Base-by-base conservation (phyloP, 1,140 invertebrate genomes). In the Philaenus spumarius region DNA sequence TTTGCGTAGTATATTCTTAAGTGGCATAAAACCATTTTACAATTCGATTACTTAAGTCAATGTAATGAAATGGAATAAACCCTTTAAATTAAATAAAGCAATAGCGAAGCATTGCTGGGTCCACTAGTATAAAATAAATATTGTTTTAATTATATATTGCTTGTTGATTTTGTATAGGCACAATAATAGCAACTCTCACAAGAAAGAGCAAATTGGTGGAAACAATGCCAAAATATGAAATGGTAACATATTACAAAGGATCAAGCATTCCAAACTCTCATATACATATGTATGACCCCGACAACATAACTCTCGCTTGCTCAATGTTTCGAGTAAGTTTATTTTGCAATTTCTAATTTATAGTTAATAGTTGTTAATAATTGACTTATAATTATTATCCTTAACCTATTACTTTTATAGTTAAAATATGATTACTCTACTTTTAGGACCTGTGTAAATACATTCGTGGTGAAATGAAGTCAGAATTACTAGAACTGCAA, bases 261-360 rank as follows among this genome's bases (percentile, higher is more conserved):
- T 89, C 85, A 52, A 83, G 84, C 39, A 97, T 97, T 66, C 89
- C 93, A 1, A 95, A 89, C 56, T 96, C 93, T 0, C 93, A 97
- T 73, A 88, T 96, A 68, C 91, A 95, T 67, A 84, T 98, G 77
- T 94, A 94, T 72, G 94, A 97, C 76, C 90, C 93, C 1, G 93
- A 97, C 66, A 96, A 96, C 70, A 84, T 95, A 15, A 86, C 86
- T 42, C 79, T 95, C 1, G 90, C 93, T 3, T 95, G 93, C 68
- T 85, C 83, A 59, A 87, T 95, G 59, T 97, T 97, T 69, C 83
- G 92, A 71, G 92, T 93, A 74, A 78, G 78, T 75, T 50, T 55
- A 47, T 30, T 43, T 15, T 35, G 6, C 6, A 6, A 45, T 11
- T 45, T 12, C 35, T 9, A 9, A 9, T 37, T 37, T 37, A 9